Conservation (phyloP, 2,113 vertebrate genomes). For the Gopherus flavomarginatus region DNA sequence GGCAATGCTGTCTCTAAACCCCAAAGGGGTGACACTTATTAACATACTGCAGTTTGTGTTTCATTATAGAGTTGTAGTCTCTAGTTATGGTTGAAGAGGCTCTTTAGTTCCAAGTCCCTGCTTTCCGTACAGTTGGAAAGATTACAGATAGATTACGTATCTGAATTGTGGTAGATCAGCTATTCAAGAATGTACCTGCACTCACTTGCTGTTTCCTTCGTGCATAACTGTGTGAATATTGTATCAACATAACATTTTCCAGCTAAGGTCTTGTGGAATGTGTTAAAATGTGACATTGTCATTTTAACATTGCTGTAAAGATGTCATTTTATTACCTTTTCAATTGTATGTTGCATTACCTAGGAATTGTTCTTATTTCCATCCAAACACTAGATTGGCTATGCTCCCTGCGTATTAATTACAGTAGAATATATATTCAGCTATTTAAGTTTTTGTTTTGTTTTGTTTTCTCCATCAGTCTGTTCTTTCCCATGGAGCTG, state of each 20-base stretch:
- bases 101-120: neutral
- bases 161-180: neutral
- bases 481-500: constrained; percentile 84
- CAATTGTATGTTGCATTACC: neutral
- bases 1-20: no score
- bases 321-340: neutral
- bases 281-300: neutral
- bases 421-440: neutral
- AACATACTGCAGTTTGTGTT: neutral
- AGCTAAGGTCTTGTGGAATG: neutral
- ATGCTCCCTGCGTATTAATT: neutral
- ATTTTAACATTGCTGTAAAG: neutral
- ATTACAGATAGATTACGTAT: neutral
- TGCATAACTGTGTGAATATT: neutral
- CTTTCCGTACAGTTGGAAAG: neutral
- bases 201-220: neutral
- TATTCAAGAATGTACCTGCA: neutral
- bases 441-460: neutral
- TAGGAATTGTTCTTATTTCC: neutral
- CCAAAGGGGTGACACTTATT: neutral
- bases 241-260: neutral
- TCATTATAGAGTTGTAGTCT: neutral
- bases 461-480: constrained; percentile 77
- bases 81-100: neutral
- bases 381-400: neutral